Evolutionary conservation across 2,113 vertebrate species (phyloP), one percentile per base, ranked within the genome.

Genomic region (Trematocara macrostoma): DNA sequence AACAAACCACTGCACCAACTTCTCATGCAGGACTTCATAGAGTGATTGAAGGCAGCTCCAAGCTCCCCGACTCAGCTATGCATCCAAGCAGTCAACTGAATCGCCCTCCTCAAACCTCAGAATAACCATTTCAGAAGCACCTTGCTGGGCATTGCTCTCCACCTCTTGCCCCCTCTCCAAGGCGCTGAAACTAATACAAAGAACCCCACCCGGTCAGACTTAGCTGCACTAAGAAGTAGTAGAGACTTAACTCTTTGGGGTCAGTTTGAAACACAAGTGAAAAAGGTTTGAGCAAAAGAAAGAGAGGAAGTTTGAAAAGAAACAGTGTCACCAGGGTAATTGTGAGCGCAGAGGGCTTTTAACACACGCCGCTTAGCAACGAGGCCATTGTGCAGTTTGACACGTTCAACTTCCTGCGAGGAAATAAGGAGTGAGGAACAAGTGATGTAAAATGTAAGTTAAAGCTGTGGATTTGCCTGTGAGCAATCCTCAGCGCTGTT

Each of bases 341-440:
- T 51, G 79, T 59, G 88, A 84, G 82, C 78, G 40, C 52, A 35
- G 59, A 64, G 79, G 47, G 78, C 85, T 92, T 94, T 93, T 90
- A 94, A 79, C 83, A 51, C 71, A 53, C 35, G 38, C 59, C 88
- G 91, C 89, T 94, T 94, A 92, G 87, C 92, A 84, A 67, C 61
- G n/a, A 81, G 47, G 87, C 86, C 23, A 47, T 59, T 26, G 40
- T 91, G 89, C 81, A 78, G 84, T 88, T 90, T 93, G 88, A 93
- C 91, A 94, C 86, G 81, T 93, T 95, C 84, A 82, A 89, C 87
- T 94, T 93, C 85, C 91, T 91, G 82, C 42, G 14, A 83, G 90
- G 57, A 59, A 89, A 49, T 29, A 61, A 7, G 15, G 83, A 82
- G 92, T 89, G 84, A 59, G 88, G 85, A 82, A 84, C 49, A 52